Conservation (phyloP, 2,888 invertebrate species). For the Prosopocoilus inquinatus region DNA sequence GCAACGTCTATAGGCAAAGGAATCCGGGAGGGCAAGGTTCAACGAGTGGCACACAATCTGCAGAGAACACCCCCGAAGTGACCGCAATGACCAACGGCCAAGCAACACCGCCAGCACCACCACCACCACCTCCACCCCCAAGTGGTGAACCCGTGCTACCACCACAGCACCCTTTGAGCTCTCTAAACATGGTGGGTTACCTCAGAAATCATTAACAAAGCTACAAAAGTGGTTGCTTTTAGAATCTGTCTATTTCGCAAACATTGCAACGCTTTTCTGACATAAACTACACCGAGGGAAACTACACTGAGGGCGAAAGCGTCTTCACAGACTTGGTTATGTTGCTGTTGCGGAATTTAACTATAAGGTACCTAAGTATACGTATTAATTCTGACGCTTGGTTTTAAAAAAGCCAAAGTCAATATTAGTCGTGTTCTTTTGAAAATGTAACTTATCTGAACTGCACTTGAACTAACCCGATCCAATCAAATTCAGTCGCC, state of each 20-base stretch:
- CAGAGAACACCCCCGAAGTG: neutral
- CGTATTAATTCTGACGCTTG: too few species aligned
- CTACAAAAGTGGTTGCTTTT: slow-evolving; percentile 11
- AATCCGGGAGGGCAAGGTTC: neutral
- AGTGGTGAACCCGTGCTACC: neutral
- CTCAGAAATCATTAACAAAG: neutral
- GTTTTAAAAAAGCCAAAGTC: too few species aligned
- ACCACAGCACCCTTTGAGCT: slow-evolving; percentile 4
- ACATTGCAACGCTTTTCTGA: slow-evolving; percentile 47
- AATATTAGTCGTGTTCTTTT: slow-evolving; percentile 1
- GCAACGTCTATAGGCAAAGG: slow-evolving; percentile 27
- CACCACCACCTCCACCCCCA: slow-evolving; percentile 8
- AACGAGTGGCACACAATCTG: neutral
- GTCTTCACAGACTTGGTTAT: slow-evolving; percentile 50
- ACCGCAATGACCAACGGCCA: neutral
- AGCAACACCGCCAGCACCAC: slow-evolving; percentile 2
- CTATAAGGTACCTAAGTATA: slow-evolving; percentile 40
- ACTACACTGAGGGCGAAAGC: slow-evolving; percentile 48
- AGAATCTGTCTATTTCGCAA: slow-evolving; percentile 42
- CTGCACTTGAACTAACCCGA: too few species aligned
- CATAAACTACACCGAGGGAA: slow-evolving; percentile 47
- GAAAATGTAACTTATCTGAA: too few species aligned
- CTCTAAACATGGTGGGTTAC: slow-evolving; percentile 30
- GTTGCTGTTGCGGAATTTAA: slow-evolving; percentile 44
- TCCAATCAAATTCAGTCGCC: too few species aligned